Percentiles rank a stretch among this genome's conserved stretches.
phyloP scores from a whole-genome alignment of 2,888 invertebrate genomes.

The Xestia c-nigrum region DNA sequence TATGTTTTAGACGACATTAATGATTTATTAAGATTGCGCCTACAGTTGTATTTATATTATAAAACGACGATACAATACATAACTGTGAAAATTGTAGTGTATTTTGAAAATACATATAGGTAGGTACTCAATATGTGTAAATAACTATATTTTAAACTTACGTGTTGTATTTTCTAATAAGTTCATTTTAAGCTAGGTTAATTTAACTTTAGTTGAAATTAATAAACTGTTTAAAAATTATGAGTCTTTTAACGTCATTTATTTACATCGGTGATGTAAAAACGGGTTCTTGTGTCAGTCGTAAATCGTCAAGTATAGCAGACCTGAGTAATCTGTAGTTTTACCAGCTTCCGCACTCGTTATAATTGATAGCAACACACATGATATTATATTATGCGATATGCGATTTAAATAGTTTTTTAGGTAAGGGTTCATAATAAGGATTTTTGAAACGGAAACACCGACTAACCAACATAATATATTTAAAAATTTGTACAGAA shows the following conservation, averaged over 20 bases:
- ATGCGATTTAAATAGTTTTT: background rate
- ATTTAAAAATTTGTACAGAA: constrained; percentile 88
- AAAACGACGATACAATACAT: background rate
- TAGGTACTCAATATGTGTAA: constrained; percentile 23
- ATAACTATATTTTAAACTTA: constrained; percentile 23
- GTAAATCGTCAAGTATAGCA: background rate
- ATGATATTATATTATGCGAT: background rate
- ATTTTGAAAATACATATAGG: background rate
- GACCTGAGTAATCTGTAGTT: background rate
- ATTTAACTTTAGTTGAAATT: constrained; percentile 12
- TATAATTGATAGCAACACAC: background rate
- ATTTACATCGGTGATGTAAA: background rate
- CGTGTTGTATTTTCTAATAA: constrained; percentile 13
- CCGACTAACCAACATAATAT: constrained; percentile 85
- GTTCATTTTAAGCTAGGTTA: constrained; percentile 28
- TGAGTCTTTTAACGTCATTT: background rate
- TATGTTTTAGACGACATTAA: background rate
- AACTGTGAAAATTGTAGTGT: background rate
- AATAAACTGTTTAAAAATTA: constrained; percentile 27
- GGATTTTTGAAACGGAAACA: constrained; percentile 56
- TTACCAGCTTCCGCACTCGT: background rate
- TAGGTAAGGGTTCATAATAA: background rate
- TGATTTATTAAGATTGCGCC: constrained; percentile 9
- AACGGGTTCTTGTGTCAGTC: background rate
- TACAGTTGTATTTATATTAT: constrained; percentile 11